Evolutionary conservation across 2,888 invertebrate genomes (phyloP).

Genomic region (Papilio protenor): DNA sequence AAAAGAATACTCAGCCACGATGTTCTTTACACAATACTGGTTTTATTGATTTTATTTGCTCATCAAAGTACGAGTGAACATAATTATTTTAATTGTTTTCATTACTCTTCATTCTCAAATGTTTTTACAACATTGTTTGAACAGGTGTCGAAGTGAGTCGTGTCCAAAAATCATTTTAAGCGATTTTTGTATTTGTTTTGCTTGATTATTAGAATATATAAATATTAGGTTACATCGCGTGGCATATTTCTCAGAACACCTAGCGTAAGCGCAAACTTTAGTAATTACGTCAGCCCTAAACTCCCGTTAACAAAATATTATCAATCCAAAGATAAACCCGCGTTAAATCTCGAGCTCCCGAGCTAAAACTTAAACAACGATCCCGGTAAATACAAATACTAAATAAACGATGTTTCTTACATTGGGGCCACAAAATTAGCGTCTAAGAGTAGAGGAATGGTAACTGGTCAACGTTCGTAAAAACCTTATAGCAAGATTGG

Average conservation of each 20-base stretch:
- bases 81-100: neutral
- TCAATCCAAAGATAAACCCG: conserved; percentile 46
- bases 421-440: conserved; percentile 51
- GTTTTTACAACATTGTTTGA: neutral
- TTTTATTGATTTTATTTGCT: conserved; percentile 1
- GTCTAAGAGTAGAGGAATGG: neutral
- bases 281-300: conserved; percentile 18
- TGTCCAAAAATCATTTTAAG: neutral
- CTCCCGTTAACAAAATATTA: conserved; percentile 36
- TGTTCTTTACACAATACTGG: conserved; percentile 1
- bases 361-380: conserved; percentile 62
- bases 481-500: no score
- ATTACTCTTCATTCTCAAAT: neutral
- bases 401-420: conserved; percentile 56
- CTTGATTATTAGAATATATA: neutral
- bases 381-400: conserved; percentile 63
- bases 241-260: neutral
- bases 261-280: conserved; percentile 21
- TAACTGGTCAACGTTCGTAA: no score
- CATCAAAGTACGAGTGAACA: neutral
- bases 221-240: neutral
- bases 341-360: conserved; percentile 53
- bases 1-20: conserved; percentile 6
- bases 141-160: neutral
- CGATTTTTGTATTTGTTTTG: neutral